phyloP scores from a whole-genome alignment of 2,888 invertebrate species.

The Mythimna ferrago region DNA sequence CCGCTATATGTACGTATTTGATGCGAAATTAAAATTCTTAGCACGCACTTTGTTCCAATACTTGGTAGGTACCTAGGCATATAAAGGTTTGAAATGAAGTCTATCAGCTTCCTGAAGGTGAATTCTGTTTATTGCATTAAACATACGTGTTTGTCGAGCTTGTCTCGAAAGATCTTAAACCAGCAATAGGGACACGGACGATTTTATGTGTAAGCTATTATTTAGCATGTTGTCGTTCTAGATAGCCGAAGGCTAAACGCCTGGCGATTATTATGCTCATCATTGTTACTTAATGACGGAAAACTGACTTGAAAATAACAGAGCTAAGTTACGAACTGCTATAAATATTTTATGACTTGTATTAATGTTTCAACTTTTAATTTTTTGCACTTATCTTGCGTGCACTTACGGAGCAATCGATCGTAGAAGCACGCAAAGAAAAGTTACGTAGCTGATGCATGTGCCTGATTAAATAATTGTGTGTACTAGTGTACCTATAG shows the following conservation, averaged over 20 bases:
- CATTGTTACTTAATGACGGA: conserved; percentile 39
- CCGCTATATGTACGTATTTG: conserved; percentile 36
- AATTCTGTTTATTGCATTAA: conserved; percentile 26
- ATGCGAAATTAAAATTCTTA: conserved; percentile 52
- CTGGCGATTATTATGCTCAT: conserved; percentile 43
- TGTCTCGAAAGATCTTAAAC: conserved; percentile 17
- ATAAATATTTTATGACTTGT: conserved; percentile 10
- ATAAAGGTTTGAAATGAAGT: conserved; percentile 35
- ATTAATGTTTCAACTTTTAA: conserved; percentile 19
- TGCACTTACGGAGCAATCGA: conserved; percentile 30
- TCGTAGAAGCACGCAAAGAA: conserved; percentile 50
- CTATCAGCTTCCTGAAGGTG: conserved; percentile 32
- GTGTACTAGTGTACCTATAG: conserved; percentile 16
- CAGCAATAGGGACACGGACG: conserved; percentile 4
- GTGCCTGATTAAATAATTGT: conserved; percentile 45
- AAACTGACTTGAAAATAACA: conserved; percentile 20
- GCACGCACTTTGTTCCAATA: conserved; percentile 49
- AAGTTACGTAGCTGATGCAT: conserved; percentile 21
- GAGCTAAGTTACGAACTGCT: conserved; percentile 9
- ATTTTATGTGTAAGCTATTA: conserved; percentile 34
- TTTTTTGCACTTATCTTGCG: conserved; percentile 37
- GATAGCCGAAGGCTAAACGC: conserved; percentile 39
- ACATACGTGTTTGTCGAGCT: conserved; percentile 17
- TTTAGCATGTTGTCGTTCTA: conserved; percentile 31
- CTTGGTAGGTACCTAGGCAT: conserved; percentile 27